phyloP scores from a whole-genome alignment of 1,140 invertebrate species.

The Rhopalosiphum maidis region DNA sequence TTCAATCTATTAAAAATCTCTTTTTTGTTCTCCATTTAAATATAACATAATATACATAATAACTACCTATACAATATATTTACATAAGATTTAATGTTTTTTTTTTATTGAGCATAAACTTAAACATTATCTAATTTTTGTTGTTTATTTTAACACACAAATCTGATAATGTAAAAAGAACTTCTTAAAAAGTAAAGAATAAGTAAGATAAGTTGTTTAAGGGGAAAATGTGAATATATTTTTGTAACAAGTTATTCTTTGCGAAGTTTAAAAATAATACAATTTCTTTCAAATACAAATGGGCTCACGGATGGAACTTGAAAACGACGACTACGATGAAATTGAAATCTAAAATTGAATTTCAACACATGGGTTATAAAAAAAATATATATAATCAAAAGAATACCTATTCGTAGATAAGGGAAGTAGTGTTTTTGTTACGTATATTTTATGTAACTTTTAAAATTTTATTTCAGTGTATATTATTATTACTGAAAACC shows the following conservation, averaged over 20 bases:
- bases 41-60: not conserved
- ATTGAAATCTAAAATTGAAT: constrained; percentile 51
- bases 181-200: constrained; percentile 37
- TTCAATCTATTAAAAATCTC: not conserved
- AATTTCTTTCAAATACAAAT: constrained; percentile 17
- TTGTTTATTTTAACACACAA: constrained; percentile 30
- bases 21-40: not conserved
- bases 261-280: constrained; percentile 42
- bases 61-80: constrained; percentile 6
- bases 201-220: constrained; percentile 26
- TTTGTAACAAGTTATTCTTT: constrained; percentile 41
- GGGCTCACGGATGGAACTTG: not conserved
- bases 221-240: constrained; percentile 25
- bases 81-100: constrained; percentile 20
- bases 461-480: constrained; percentile 1
- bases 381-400: constrained; percentile 36
- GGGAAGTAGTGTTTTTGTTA: not conserved
- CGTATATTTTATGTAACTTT: not conserved
- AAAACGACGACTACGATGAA: constrained; percentile 1
- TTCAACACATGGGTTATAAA: constrained; percentile 14
- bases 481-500: not conserved
- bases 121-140: constrained; percentile 41
- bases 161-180: constrained; percentile 44
- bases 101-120: constrained; percentile 33
- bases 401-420: not conserved